A percentile compares a stretch with the other conserved stretches of the same genome.
phyloP scores from a whole-genome alignment of 1,140 invertebrate genomes.

The Cephus cinctus region DNA sequence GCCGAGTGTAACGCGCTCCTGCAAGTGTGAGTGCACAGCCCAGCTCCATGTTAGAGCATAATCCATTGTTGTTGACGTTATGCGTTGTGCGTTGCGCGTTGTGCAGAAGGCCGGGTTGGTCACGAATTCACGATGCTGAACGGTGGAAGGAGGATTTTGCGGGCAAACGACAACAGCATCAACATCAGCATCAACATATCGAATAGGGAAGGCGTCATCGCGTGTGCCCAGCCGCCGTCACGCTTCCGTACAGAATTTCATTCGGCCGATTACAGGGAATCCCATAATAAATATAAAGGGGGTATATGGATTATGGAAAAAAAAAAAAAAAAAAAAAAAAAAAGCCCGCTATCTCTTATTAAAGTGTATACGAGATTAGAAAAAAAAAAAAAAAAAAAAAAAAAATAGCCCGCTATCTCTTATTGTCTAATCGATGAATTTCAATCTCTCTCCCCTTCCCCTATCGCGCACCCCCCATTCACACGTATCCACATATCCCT shows the following conservation, averaged over 20 bases:
- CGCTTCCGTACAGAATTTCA: neutral
- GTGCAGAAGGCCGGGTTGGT: too few species aligned
- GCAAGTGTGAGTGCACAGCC: conserved; percentile 8
- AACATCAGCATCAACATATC: conserved; percentile 34
- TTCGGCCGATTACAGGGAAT: too few species aligned
- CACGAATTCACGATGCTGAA: conserved; percentile 21
- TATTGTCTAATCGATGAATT: neutral
- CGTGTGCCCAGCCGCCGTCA: neutral
- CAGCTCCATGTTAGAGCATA: conserved; percentile 46
- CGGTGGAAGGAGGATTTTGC: conserved; percentile 22
- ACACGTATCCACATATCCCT: too few species aligned
- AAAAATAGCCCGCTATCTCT: neutral
- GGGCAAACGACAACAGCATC: conserved; percentile 41
- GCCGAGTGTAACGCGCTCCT: conserved; percentile 12
- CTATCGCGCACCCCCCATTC: conserved; percentile 17
- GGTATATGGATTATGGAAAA: too few species aligned
- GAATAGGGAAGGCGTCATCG: too few species aligned
- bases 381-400: too few species aligned
- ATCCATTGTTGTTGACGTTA: conserved; percentile 57
- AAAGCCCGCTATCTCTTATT: too few species aligned
- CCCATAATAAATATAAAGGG: too few species aligned
- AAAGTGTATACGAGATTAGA: too few species aligned
- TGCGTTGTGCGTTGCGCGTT: conserved; percentile 49
- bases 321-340: too few species aligned
- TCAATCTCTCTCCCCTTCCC: neutral